Evolutionary conservation across 2,113 vertebrate species (phyloP), one percentile per base, ranked within the genome.

Genomic region (Salminus brasiliensis): DNA sequence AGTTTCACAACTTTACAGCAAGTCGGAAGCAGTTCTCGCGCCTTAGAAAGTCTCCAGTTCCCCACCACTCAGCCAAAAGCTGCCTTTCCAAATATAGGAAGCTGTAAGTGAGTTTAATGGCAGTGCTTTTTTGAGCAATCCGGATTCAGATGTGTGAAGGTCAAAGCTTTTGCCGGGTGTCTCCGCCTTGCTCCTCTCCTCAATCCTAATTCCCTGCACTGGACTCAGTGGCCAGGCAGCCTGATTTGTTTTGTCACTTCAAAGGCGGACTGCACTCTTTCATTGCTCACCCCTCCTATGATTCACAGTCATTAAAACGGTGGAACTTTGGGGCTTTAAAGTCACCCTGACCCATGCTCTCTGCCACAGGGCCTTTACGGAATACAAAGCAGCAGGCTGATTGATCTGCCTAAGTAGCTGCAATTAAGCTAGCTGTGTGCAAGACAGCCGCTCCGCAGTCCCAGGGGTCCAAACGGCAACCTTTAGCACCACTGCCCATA

Each of bases 291-390:
- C 63, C 29, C 69, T 74, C 71, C 65, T 80, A 86, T 88, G 89
- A 88, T 85, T 90, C 85, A 82, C 75, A 84, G 82, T 93, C 89
- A 89, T 94, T 94, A 91, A 91, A 92, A 91, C 88, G 81, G 84
- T 73, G 49, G 88, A 92, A 91, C 88, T 91, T 91, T 90, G 79
- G 83, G 74, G 84, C 83, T 92, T 86, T 91, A 91, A 91, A 91
- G 91, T 93, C 88, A 87, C 89, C 60, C 84, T 92, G 91, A 93
- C 91, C 91, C 87, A 70, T 36, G 70, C 62, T 82, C 83, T 78
- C 74, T 79, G 79, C 83, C 78, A 85, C 73, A 41, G 81, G 74
- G 74, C 76, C 62, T 79, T 85, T 49, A 76, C 66, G 83, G 91
- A 89, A 93, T 93, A 88, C 90, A 88, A 86, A 93, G 73, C 85